Conservation (phyloP, 2,113 vertebrate genomes). For the Rissa tridactyla region DNA sequence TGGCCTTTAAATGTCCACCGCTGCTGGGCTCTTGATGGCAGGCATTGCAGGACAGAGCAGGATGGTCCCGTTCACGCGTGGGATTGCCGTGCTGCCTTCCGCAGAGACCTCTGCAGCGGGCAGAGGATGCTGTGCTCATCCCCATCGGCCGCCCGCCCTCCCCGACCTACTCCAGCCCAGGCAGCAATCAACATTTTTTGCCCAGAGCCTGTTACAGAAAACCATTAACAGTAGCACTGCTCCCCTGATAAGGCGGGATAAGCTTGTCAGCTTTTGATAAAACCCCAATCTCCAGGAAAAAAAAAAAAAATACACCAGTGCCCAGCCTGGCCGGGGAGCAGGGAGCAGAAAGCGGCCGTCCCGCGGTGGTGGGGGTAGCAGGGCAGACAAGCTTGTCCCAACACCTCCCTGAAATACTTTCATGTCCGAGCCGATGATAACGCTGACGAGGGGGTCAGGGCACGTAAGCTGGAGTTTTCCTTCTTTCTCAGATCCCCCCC, state of each 20-base stretch:
- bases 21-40: not conserved
- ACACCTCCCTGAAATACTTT: not conserved
- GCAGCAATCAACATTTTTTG: not conserved
- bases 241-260: conserved; percentile 40
- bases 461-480: not conserved
- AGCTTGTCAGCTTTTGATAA: conserved; percentile 49
- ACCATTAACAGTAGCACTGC: conserved; percentile 23
- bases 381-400: not conserved
- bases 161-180: fast-evolving
- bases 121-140: not conserved
- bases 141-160: fast-evolving
- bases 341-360: not conserved
- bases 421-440: not conserved
- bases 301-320: not conserved
- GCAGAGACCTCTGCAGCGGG: fast-evolving
- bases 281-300: not conserved
- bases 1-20: not conserved
- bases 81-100: not conserved
- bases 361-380: not conserved
- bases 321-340: not conserved
- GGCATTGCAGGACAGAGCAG: not conserved
- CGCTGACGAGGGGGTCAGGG: not conserved
- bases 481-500: not conserved
- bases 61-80: fast-evolving
- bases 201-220: not conserved